A percentile compares a stretch with the other conserved stretches of the same genome.
These are phyloP conservation scores for Apus apus DNA, from an alignment of 2,113 vertebrate species.

Conservation along the genomic window DNA sequence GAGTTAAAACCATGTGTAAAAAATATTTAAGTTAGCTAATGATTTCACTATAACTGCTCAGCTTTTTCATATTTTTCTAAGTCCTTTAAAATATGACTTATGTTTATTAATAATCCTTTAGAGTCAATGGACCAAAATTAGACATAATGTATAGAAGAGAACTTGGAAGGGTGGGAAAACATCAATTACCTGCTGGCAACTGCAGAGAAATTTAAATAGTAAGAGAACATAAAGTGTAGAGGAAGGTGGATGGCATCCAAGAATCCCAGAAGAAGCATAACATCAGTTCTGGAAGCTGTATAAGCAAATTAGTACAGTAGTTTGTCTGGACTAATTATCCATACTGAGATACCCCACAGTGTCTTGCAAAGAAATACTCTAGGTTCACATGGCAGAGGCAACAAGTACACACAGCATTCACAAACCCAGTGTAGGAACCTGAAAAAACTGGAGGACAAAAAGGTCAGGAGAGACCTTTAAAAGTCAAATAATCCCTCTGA, in stretches of 20 bases:
- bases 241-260: neutral
- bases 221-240: neutral
- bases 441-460: neutral
- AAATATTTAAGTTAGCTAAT: neutral
- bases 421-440: neutral
- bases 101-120: neutral
- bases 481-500: neutral
- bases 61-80: neutral
- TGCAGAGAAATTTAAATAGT: neutral
- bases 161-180: neutral
- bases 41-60: neutral
- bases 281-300: neutral
- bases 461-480: neutral
- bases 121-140: constrained; percentile 11
- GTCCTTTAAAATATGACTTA: neutral
- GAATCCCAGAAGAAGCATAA: neutral
- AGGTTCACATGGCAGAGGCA: neutral
- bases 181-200: neutral
- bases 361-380: neutral
- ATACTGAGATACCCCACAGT: neutral
- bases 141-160: neutral
- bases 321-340: constrained; percentile 37
- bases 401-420: neutral
- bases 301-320: neutral
- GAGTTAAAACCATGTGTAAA: neutral